Base-by-base conservation (phyloP, 1,140 invertebrate species). In the Papilio helenus region DNA sequence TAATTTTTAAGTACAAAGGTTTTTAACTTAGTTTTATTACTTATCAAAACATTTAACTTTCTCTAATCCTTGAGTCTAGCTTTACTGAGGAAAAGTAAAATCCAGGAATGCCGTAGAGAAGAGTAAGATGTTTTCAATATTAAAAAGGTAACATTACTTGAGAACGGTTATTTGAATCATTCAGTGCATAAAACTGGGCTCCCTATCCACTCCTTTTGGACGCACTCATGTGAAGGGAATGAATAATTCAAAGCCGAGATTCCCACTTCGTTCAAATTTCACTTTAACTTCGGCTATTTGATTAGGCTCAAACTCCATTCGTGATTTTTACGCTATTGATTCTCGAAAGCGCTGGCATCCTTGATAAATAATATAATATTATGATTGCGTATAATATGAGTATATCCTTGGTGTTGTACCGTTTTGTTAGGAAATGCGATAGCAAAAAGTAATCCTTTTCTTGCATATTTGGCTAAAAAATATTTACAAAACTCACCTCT, bases 201-300 rank as follows among this genome's bases (percentile, higher is more conserved):
- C 42, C 29, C 61, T 79, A 26, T 46, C 42, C 76, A 80, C 73
- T 76, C 42, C 72, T 71, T 85, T 79, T 49, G 74, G 44, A 58
- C 76, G 72, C 81, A 61, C 83, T 85, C 84, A 81, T 82, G 76
- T 82, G 80, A 86, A 85, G 83, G 82, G 82, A 83, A 84, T 86
- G 83, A 88, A 87, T 87, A 79, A 88, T 87, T 87, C 87, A 88
- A 72, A 61, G 61, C 79, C 26, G 72, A 79, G 79, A 82, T 79
- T 84, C 81, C 72, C 79, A 88, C 85, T 86, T 81, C 83, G 82
- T 83, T 83, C 82, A 88, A 85, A 84, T 88, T 88, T 84, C 84
- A 88, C 83, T 86, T 88, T 84, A 77, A 85, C 82, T 81, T 79
- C 76, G 81, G 82, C 86, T 88, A 88, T 87, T 88, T 87, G 87